Base-by-base conservation (phyloP, 1,140 invertebrate genomes). In the Bombus pyrosoma region DNA sequence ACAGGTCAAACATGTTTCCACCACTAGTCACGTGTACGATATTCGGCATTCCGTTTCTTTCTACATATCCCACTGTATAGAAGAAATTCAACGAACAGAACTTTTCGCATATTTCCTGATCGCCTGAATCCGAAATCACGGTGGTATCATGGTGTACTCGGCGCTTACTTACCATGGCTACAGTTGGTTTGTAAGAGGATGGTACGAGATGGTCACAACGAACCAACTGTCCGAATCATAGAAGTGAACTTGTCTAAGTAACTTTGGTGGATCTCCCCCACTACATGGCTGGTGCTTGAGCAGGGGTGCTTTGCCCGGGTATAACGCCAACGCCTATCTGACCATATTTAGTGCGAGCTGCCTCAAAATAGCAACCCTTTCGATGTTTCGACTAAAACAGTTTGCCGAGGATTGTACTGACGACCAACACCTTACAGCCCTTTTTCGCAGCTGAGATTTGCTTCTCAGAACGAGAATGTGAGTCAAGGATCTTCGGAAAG, bases 271-370 rank as follows among this genome's bases (percentile, higher is more conserved):
- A 87, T 91, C 83, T 88, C 92, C 94, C 94, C 94, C 94, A 94
- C 94, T 88, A 89, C 71, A n/a, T 25, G 9, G 9, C 53, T 71
- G 76, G 71, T 88, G 91, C 86, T 78, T 89, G 89, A 93, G 90
- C 91, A 91, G 92, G 93, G 93, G 91, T 95, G 92, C 89, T 87
- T 88, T 90, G 92, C 90, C 91, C 90, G 92, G 88, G 89, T 91
- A 92, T 87, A 93, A 92, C 91, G 91, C 90, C 89, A 91, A 93
- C 90, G 89, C 88, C 92, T 92, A 94, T 93, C 93, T 94, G 94
- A 95, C 94, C 94, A 95, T 95, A 95, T 95, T 95, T 95, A 95
- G 95, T 94, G 91, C 91, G 94, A 93, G 93, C 92, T 82, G 87
- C 90, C 93, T 94, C 88, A 92, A 94, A 93, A 93, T 93, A 93